These are phyloP conservation scores for Opisthograptis luteolata DNA, from an alignment of 2,888 invertebrate species.

Conservation along the genomic window DNA sequence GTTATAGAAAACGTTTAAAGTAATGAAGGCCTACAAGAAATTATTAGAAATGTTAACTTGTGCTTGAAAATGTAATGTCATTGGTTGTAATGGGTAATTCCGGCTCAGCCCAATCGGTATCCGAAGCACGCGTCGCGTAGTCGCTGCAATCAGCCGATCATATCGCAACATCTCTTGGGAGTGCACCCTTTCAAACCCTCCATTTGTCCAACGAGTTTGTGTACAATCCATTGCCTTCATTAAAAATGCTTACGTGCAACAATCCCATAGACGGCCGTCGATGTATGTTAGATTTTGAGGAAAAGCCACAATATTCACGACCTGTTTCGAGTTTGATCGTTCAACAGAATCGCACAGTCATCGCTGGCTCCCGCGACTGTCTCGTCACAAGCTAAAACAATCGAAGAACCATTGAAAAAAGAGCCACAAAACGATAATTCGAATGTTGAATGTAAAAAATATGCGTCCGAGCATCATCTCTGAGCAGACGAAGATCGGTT, in stretches of 20 bases:
- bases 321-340: slow-evolving; percentile 43
- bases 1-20: slow-evolving; percentile 74
- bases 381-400: slow-evolving; percentile 72
- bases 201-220: slow-evolving; percentile 48
- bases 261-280: slow-evolving; percentile 43
- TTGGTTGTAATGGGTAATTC: slow-evolving; percentile 78
- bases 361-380: slow-evolving; percentile 69
- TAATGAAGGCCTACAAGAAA: slow-evolving; percentile 73
- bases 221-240: slow-evolving; percentile 54
- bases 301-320: slow-evolving; percentile 44
- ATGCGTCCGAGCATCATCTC: slow-evolving; percentile 57
- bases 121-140: slow-evolving; percentile 78
- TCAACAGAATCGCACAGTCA: slow-evolving; percentile 69
- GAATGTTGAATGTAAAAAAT: slow-evolving; percentile 70
- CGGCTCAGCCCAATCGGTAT: slow-evolving; percentile 62
- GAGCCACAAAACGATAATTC: slow-evolving; percentile 70
- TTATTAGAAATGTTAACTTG: slow-evolving; percentile 61
- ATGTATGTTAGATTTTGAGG: slow-evolving; percentile 52
- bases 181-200: slow-evolving; percentile 47
- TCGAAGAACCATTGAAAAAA: slow-evolving; percentile 66
- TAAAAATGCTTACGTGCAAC: slow-evolving; percentile 46
- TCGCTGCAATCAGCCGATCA: slow-evolving; percentile 66
- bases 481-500: slow-evolving; percentile 63
- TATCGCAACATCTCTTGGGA: slow-evolving; percentile 78
- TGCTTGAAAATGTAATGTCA: slow-evolving; percentile 74